Evolutionary conservation across 2,113 vertebrate species (phyloP).

Genomic region (Nothoprocta perdicaria): DNA sequence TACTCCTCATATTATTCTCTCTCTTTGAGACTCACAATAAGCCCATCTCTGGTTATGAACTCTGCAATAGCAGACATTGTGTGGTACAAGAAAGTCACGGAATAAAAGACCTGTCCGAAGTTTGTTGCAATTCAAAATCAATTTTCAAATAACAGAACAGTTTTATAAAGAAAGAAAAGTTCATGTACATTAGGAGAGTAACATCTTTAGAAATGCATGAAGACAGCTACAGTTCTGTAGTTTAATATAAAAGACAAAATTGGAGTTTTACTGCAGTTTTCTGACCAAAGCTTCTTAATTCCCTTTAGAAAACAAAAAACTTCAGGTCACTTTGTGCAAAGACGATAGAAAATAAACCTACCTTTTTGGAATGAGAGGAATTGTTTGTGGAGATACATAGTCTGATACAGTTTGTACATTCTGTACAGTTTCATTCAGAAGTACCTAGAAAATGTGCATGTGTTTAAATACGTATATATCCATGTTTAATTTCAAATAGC

Average conservation of each 20-base stretch:
- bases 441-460: neutral
- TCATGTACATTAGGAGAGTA: neutral
- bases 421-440: neutral
- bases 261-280: neutral
- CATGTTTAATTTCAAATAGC: too few relatives aligned
- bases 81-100: neutral
- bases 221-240: neutral
- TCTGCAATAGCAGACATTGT: neutral
- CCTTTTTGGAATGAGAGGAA: neutral
- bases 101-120: neutral
- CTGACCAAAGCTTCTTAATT: neutral
- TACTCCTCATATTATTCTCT: neutral
- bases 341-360: neutral
- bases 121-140: neutral
- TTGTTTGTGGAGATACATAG: neutral
- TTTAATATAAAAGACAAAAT: neutral
- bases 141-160: neutral
- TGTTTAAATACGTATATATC: too few relatives aligned
- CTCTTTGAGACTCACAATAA: neutral
- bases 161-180: neutral
- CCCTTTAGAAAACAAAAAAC: neutral
- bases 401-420: neutral
- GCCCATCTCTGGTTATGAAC: neutral
- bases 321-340: neutral
- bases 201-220: neutral